Evolutionary conservation across 2,888 invertebrate species (phyloP), one percentile per base, ranked within the genome.

Genomic region (Latheticus oryzae): DNA sequence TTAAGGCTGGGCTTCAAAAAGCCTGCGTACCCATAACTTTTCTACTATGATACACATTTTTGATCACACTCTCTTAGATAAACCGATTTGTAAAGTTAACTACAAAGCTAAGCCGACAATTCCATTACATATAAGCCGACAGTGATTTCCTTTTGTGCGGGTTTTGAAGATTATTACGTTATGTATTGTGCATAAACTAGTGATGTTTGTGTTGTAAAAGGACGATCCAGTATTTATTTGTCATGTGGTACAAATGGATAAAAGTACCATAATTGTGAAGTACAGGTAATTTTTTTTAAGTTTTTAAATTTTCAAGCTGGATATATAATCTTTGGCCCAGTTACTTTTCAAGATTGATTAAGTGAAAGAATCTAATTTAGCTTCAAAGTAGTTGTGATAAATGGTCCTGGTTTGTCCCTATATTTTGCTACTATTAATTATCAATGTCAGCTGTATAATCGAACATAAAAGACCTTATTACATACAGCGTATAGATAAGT

Each of bases 1-100:
- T 59, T 37, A 45, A 62, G 64, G 65, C 11, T 55, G 59, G 50
- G 59, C 64, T 59, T 64, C 48, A 61, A 63, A 57, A 65, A 59
- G 60, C 61, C 52, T 61, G 63, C 66, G 64, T 66, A 65, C 61
- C 66, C 66, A 66, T 68, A 68, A 65, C 63, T 63, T 62, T 59
- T 58, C 51, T 61, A 51, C 54, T 56, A 58, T 58, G 51, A 58
- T 58, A 61, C 60, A 62, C 58, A 64, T 66, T 66, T 66, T 67
- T 67, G 64, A 61, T 67, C 66, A 65, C 66, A 69, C 66, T 64
- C 67, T 64, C 63, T 60, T 63, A 69, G 65, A 67, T 66, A 66
- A 63, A 66, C 63, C 60, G 65, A 65, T 69, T 69, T 67, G 66
- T 64, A 63, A 64, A 63, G 60, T 61, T 62, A 57, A 66, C 60